Base-by-base conservation (phyloP, 2,888 invertebrate species). In the Drosophila macrospina region DNA sequence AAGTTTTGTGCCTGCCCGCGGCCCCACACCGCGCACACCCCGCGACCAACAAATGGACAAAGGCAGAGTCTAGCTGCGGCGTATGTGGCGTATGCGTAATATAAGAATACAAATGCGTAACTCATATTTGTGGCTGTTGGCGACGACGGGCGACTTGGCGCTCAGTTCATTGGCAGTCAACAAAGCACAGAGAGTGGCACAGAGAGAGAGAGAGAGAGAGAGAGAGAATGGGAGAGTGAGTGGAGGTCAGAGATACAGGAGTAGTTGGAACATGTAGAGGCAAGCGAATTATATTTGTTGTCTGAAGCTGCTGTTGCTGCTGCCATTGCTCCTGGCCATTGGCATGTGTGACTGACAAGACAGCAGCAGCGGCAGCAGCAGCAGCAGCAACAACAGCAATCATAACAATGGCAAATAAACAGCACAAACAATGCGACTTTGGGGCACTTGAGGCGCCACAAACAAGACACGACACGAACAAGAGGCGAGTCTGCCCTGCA, bases 51-150 rank as follows among this genome's bases (percentile, higher is more conserved):
- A 8, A 28, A 56, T 41, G 45, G 26, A 52, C 44, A 48, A 52
- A 62, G 56, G 55, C 37, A 36, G 16, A 37, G 41, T 24, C 42
- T 42, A 32, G 36, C 36, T 13, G 26, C n/a, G 50, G 30, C 30
- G 44, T 42, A 47, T 28, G 15, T 20, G 69, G 62, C 81, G 83
- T 86, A 79, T 79, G 72, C 72, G 80, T 74, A 86, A 81, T 80
- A 68, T 72, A 13, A 41, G 79, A 80, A 74, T 59, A 62, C 59
- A 73, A 69, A 66, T 68, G 65, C 69, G 62, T 55, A 62, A 68
- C 69, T 80, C 81, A 79, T 74, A 76, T 76, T 79, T 80, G 57
- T 73, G 74, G 47, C 61, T 72, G 57, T 52, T 47, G 61, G 54
- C 45, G 37, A 47, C 42, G 57, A 55, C 59, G 44, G 37, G 45